Evolutionary conservation across 2,113 vertebrate genomes (phyloP).

Genomic region (Felis chaus): DNA sequence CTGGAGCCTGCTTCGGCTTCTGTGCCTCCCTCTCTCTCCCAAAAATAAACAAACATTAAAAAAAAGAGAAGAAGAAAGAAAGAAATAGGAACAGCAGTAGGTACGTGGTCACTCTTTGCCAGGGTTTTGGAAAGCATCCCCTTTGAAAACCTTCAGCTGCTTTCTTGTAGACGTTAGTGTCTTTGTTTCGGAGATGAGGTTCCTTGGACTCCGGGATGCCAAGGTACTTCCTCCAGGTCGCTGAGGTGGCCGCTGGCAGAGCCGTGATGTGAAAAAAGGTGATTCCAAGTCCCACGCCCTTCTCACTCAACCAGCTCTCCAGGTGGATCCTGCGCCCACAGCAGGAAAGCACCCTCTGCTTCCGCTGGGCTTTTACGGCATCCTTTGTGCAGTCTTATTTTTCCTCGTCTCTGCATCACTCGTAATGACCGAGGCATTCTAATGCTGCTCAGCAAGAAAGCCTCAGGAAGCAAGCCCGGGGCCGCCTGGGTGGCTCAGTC

Average conservation of each 20-base stretch:
- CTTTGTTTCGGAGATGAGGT: background rate
- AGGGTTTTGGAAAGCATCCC: background rate
- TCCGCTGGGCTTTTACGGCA: background rate
- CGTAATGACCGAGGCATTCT: background rate
- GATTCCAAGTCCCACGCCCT: background rate
- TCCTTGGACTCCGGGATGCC: background rate
- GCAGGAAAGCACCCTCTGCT: background rate
- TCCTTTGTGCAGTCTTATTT: background rate
- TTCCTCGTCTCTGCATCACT: background rate
- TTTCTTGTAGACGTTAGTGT: background rate
- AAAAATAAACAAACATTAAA: too few relatives aligned
- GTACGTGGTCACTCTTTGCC: background rate
- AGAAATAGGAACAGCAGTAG: background rate
- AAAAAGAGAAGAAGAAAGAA: too few relatives aligned
- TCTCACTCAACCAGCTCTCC: background rate
- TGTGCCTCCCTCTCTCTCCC: too few relatives aligned
- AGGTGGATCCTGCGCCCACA: accelerated
- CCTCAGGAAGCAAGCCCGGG: background rate
- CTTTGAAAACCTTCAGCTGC: background rate
- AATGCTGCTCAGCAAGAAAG: background rate
- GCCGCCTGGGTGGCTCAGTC: background rate
- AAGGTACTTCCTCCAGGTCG: background rate
- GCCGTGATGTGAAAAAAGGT: background rate
- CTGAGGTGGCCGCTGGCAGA: background rate
- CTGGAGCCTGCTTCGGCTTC: too few relatives aligned